Base-by-base conservation (phyloP, 2,113 vertebrate genomes). In the Rhea americana region DNA sequence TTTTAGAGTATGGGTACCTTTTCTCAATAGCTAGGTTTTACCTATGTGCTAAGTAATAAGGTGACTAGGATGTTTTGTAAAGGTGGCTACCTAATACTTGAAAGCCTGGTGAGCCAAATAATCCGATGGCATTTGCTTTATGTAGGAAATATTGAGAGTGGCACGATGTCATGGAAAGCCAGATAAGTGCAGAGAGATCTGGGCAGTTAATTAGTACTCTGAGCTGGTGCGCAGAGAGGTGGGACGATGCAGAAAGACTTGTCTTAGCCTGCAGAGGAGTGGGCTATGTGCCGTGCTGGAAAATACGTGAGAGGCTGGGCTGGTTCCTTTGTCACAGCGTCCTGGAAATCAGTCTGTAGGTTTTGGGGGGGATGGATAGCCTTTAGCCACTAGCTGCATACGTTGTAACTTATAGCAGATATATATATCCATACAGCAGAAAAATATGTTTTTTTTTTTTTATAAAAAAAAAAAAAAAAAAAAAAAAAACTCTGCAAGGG, bases 311-410 rank as follows among this genome's bases (percentile, higher is more conserved):
- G 15, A 48, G 11, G 1, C 32, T 59, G 59, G 75, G 65, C 4
- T 16, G n/a, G 14, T 11, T 45, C 6, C 50, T 90, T 73, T 82
- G n/a, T 45, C 17, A 26, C 12, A 5, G 5, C 2, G 6, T 56
- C 11, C 70, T 71, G 62, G n/a, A 78, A 82, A 43, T 45, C 2
- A 0, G 3, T 37, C 17, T 43, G 2, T 55, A 53, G 26, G 37
- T 47, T 53, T 11, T 35, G 35, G 12, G 2, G n/a, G 3, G 0
- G 28, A 10, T 9, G 14, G 19, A 58, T 50, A 30, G 22, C 11
- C 20, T 8, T 12, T 67, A 41, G 5, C 11, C 45, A 14, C 63
- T 67, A 59, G 0, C 0, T 2, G 32, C 21, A 14, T 30, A 8
- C 47, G 22, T 7, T 25, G 8, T 35, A 30, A 4, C 5, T 10